phyloP scores from a whole-genome alignment of 2,888 invertebrate genomes.

The Alcis repandata region DNA sequence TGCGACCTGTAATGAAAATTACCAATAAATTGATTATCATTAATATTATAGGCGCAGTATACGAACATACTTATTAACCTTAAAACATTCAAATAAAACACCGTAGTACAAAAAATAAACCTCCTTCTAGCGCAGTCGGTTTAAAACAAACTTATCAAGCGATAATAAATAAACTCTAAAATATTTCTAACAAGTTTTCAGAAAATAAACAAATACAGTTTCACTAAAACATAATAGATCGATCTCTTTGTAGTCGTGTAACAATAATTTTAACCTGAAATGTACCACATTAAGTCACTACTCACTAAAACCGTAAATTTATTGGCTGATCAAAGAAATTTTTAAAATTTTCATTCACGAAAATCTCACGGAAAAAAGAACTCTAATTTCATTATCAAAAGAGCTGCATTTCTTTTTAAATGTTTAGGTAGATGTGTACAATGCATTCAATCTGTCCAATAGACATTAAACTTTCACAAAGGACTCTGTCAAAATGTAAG shows the following conservation, averaged over 20 bases:
- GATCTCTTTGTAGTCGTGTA: slow-evolving; percentile 41
- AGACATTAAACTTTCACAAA: not conserved
- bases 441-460: slow-evolving; percentile 9
- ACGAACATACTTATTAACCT: too few species aligned
- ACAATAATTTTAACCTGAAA: slow-evolving; percentile 44
- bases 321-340: slow-evolving; percentile 47
- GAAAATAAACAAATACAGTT: slow-evolving; percentile 28
- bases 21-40: too few species aligned
- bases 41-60: too few species aligned
- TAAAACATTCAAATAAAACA: too few species aligned
- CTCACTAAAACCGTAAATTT: slow-evolving; percentile 41
- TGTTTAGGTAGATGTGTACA: not conserved
- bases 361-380: not conserved
- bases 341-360: slow-evolving; percentile 14
- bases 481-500: slow-evolving; percentile 9
- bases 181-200: slow-evolving; percentile 22
- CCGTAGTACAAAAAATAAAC: too few species aligned
- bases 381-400: not conserved
- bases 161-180: slow-evolving; percentile 8
- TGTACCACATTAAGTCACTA: slow-evolving; percentile 33
- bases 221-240: slow-evolving; percentile 22
- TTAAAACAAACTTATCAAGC: too few species aligned
- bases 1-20: too few species aligned
- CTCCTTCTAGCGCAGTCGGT: too few species aligned
- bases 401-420: not conserved